Evolutionary conservation across 2,797 vertebrate species (phyloP), one percentile per base, ranked within the genome.

Genomic region (Neosalanx taihuensis): DNA sequence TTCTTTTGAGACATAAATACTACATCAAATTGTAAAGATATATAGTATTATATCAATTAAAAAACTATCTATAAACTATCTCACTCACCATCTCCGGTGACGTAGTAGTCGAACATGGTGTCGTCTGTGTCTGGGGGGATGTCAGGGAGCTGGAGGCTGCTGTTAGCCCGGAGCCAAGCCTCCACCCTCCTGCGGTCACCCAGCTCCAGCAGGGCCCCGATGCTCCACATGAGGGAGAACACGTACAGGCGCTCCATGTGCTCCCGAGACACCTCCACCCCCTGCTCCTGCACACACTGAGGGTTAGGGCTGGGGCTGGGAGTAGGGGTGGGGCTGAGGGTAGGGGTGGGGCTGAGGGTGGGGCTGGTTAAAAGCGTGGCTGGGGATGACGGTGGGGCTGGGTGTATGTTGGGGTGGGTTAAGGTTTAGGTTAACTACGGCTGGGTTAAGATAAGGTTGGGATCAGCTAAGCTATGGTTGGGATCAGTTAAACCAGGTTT

Each of bases 221-320:
- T 12, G 53, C 98, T 98, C 97, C 98, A 99, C 94, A 99, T 95
- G 41, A 99, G 89, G 15, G 96, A 91, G 64, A 99, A 98, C 66
- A 96, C 29, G 10, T 96, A 99, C 7, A 99, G 88, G 6, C 94
- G 90, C 84, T 94, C 95, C 90, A 98, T 81, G 81, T 95, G 92
- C 62, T 91, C 92, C 12, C 79, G 76, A 2, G 91, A 88, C 35
- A 94, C 64, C 75, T 98, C 96, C 0, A 84, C 90, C 18, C 91
- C 89, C 80, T 96, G 95, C 15, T 99, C 97, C 97, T 99, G 81
- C 12, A 58, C 51, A 68, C 30, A 51, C 41, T 46, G 41, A 46
- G 41, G 41, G 12, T 5, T 5, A 46, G 12, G 5, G 12, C 41
- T 26, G 12, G 1, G 23, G 23, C 23, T 26, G 23, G 23, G 23